Evolutionary conservation across 2,113 vertebrate genomes (phyloP), one percentile per base, ranked within the genome.

Genomic region (Sphaerodactylus townsendi): DNA sequence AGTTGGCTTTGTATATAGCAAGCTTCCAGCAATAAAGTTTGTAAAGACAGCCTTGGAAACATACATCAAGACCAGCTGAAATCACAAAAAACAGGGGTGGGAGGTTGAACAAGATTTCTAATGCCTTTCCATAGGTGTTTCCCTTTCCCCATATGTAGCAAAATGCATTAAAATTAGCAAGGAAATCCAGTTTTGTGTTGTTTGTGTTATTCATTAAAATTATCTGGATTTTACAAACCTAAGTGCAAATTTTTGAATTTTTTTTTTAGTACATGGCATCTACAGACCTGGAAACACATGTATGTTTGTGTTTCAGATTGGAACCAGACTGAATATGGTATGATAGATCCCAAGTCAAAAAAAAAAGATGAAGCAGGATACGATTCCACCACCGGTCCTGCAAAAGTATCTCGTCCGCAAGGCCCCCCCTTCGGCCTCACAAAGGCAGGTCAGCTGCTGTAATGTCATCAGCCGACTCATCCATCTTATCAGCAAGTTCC

Each of bases 391-490:
- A 0, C 98, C 99, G 0, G 98, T 99, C 75, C 97, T 99, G 14
- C 98, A 99, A n/a, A n/a, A n/a, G 92, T 96, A 99, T 88, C 97
- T 99, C 99, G 98, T 87, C 98, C 98, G 25, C 99, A 98, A 39
- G 89, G 99, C 88, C 99, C 98, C 0, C 98, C 99, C 94, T 99
- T 99, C 72, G 98, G 98, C 68, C 97, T 99, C 0, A 98, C n/a
- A n/a, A n/a, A 98, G 0, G 98, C 98, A 0, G 98, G 62, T 99
- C 98, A 25, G 98, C 98, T 72, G 98, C 98, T 0, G 98, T 99
- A 79, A 99, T 99, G 98, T 99, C 98, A 0, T 99, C 98, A 30
- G 98, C 98, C 6, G 98, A 99, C 91, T 99, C 98, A 4, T 99
- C 98, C 35, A 99, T 99, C 90, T 96, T 99, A 83, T 99, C 98